phyloP scores from a whole-genome alignment of 2,797 vertebrate species.

The Scarus forsteni region DNA sequence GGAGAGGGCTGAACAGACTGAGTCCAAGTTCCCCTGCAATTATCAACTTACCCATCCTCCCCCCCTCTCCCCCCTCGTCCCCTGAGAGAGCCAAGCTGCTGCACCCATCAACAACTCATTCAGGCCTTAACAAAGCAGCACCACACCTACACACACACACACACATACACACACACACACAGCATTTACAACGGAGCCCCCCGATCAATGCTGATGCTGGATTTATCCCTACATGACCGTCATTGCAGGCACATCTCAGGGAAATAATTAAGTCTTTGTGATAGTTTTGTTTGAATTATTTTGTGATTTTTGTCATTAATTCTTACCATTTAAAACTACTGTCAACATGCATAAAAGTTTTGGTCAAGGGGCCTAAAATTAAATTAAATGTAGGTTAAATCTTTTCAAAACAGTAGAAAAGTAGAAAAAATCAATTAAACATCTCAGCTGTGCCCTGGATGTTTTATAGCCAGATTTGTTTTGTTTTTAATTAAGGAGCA shows the following conservation, averaged over 20 bases:
- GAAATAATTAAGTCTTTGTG: background rate
- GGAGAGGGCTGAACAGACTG: constrained; percentile 67
- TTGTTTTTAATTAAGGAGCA: no score
- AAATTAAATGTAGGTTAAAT: no score
- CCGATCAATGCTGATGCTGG: constrained; percentile 31
- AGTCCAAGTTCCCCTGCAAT: constrained; percentile 81
- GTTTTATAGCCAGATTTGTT: no score
- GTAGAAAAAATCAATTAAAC: no score
- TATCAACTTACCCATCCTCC: constrained; percentile 77
- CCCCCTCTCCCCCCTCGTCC: constrained; percentile 51
- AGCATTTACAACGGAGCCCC: constrained; percentile 22
- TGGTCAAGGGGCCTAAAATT: no score
- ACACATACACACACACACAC: constrained; percentile 16
- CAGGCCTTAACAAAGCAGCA: constrained; percentile 81
- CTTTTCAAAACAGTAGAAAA: no score
- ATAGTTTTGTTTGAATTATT: background rate
- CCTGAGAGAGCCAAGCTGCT: constrained; percentile 82
- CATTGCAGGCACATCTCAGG: background rate
- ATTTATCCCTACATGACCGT: constrained; percentile 32
- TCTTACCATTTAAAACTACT: no score
- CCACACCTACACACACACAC: constrained; percentile 54
- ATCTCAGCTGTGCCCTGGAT: no score
- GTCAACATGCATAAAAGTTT: no score
- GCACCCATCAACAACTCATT: constrained; percentile 82
- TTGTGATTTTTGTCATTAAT: background rate